phyloP scores from a whole-genome alignment of 2,888 invertebrate species.

The Operophtera brumata region DNA sequence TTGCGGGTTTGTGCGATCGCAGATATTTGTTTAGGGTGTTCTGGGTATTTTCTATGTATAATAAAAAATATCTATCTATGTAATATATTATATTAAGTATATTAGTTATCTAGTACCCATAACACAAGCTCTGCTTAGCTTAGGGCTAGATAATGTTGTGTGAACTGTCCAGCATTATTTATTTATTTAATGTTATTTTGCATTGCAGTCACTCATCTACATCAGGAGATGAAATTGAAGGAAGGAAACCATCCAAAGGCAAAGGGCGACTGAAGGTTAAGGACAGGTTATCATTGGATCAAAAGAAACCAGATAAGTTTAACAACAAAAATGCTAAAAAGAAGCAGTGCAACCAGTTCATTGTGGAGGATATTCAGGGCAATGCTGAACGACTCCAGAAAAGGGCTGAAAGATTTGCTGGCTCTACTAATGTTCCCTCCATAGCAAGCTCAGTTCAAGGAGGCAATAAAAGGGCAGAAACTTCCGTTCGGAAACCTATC shows the following conservation, averaged over 20 bases:
- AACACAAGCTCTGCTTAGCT: too few relatives aligned
- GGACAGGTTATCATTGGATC: slow-evolving; percentile 77
- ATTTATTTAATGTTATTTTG: slow-evolving; percentile 22
- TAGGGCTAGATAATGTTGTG: too few relatives aligned
- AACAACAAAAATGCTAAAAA: slow-evolving; percentile 80
- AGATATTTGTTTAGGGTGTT: too few relatives aligned
- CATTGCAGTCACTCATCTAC: slow-evolving; percentile 75
- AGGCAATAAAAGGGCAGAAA: slow-evolving; percentile 56
- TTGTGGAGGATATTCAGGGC: slow-evolving; percentile 84
- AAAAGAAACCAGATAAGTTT: slow-evolving; percentile 67
- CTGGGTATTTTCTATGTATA: too few relatives aligned
- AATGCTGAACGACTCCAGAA: slow-evolving; percentile 91
- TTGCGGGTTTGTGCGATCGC: too few relatives aligned
- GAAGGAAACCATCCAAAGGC: slow-evolving; percentile 66
- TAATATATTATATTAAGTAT: too few relatives aligned
- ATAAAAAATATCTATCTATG: too few relatives aligned
- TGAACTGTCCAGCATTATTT: too few relatives aligned
- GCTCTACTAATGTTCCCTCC: slow-evolving; percentile 66
- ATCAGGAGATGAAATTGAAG: slow-evolving; percentile 78
- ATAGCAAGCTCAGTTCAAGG: slow-evolving; percentile 71
- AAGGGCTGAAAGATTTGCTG: slow-evolving; percentile 93
- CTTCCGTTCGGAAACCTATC: slow-evolving; percentile 55
- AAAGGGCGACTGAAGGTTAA: slow-evolving; percentile 78
- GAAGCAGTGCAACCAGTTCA: slow-evolving; percentile 84
- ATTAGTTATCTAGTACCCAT: too few relatives aligned